Evolutionary conservation across 1,140 invertebrate species (phyloP), one percentile per base, ranked within the genome.

Genomic region (Bombus confusus): DNA sequence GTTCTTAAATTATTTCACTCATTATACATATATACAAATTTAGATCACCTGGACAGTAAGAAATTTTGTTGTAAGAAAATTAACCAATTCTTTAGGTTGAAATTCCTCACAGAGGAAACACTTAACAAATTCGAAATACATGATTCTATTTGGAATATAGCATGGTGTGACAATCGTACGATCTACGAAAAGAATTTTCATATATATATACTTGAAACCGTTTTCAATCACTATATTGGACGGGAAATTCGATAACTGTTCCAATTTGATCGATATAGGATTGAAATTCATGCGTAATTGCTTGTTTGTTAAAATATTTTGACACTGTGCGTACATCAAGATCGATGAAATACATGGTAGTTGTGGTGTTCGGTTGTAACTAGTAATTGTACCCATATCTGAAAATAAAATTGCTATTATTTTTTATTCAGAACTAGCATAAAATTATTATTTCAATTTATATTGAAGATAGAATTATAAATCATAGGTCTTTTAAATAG

Each of bases 241-340:
- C 1, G 82, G 82, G 4, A 84, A 66, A 71, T 84, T 78, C 5
- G 82, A 84, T 10, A 79, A 1, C 62, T 79, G 66, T n/a, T 84
- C 75, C n/a, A 84, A 71, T 43, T 84, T 84, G 15, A 84, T 84
- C 3, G 75, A 78, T 79, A 84, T 84, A n/a, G 75, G 52, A 68
- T 84, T 84, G 10, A 84, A 43, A 43, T 37, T 43, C 15, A 31
- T 84, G 31, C 75, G 75, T 34, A 84, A 22, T 47, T 79, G 34
- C 9, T 71, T 84, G n/a, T 84, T n/a, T 1, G 39, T 62, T 68
- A 84, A 71, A 71, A 84, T 79, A 34, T 84, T 39, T 22, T 34
- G 22, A 39, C 66, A 84, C 13, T 84, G 66, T 10, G 75, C 31
- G 10, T 71, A 84, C 37, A 84, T 84, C 4, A 84, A 71, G 1